phyloP scores from a whole-genome alignment of 2,113 vertebrate species.

The Trogon surrucura region DNA sequence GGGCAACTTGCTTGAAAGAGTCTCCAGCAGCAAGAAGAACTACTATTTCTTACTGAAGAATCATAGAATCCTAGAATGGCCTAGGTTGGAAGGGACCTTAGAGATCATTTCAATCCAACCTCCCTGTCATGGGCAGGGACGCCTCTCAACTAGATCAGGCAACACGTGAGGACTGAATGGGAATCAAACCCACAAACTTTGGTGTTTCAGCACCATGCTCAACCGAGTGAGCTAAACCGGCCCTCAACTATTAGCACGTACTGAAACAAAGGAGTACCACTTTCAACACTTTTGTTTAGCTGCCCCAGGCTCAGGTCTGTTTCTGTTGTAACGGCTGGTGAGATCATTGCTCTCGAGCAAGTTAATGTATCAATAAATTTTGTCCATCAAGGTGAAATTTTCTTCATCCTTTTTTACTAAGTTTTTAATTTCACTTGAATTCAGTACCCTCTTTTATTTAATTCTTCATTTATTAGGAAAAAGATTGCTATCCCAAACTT shows the following conservation, averaged over 20 bases:
- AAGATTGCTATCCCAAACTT: neutral
- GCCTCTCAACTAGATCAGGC: too few relatives aligned
- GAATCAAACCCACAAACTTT: too few relatives aligned
- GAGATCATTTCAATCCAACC: too few relatives aligned
- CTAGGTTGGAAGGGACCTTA: too few relatives aligned
- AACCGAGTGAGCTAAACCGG: too few relatives aligned
- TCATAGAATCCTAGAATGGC: too few relatives aligned
- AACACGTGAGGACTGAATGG: too few relatives aligned
- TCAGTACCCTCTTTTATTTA: neutral
- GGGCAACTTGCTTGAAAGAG: neutral
- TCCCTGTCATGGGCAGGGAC: too few relatives aligned
- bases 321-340: neutral
- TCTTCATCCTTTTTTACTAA: neutral
- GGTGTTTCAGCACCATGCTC: too few relatives aligned
- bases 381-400: neutral
- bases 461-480: slow-evolving; percentile 10
- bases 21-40: neutral
- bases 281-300: neutral
- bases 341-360: neutral
- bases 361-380: neutral
- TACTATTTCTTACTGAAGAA: too few relatives aligned
- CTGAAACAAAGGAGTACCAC: neutral
- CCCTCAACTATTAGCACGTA: neutral
- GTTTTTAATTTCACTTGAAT: neutral
- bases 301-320: neutral